Conservation (phyloP, 2,888 invertebrate genomes). For the Chaetogeoica ovagalla region DNA sequence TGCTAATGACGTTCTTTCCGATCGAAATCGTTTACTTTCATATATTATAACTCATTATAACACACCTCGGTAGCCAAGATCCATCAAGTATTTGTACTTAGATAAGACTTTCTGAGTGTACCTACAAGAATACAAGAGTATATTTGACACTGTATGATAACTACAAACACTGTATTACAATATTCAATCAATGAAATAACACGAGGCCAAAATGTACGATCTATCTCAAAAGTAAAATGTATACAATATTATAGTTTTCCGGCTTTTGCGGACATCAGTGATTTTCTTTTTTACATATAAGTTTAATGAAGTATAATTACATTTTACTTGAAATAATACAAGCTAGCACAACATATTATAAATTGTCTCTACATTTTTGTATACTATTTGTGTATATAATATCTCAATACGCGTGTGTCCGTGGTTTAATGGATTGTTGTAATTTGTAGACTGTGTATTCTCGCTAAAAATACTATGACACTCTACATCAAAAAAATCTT, state of each 20-base stretch:
- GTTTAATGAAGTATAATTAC: not conserved
- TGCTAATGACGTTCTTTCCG: slow-evolving; percentile 13
- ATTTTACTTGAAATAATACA: not conserved
- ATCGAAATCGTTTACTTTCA: slow-evolving; percentile 7
- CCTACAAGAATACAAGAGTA: not conserved
- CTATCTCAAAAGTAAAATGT: not conserved
- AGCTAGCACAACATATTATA: not conserved
- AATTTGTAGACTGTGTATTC: slow-evolving; percentile 1
- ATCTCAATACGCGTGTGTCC: not conserved
- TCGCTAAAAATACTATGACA: slow-evolving; percentile 3
- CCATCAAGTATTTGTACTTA: not conserved
- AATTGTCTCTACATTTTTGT: not conserved
- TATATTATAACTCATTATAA: not conserved
- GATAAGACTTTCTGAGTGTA: not conserved
- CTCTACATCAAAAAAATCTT: too few relatives aligned
- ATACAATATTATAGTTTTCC: not conserved
- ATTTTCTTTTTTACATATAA: not conserved
- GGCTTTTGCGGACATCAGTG: not conserved
- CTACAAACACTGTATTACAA: too few relatives aligned
- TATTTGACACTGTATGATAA: too few relatives aligned
- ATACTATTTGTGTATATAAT: too few relatives aligned
- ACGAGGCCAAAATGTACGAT: not conserved
- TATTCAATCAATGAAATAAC: too few relatives aligned
- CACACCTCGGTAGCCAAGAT: not conserved
- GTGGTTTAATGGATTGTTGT: not conserved